Conservation (phyloP, 2,113 vertebrate species). For the Hipposideros armiger region DNA sequence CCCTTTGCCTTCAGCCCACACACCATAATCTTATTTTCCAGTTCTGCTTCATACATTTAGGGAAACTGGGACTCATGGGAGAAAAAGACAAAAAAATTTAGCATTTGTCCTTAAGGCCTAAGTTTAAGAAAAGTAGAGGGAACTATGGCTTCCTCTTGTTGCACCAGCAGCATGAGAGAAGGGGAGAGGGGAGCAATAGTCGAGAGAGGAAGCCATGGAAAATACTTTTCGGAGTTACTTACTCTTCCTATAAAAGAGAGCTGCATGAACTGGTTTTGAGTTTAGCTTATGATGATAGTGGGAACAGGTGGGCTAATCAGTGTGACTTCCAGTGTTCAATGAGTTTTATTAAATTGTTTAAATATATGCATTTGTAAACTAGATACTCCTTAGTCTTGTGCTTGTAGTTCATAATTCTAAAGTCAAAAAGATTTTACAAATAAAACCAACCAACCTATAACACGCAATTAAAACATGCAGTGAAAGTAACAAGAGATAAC, state of each 20-base stretch:
- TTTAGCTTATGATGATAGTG: background rate
- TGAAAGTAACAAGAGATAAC: background rate
- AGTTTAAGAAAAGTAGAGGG: background rate
- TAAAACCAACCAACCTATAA: background rate
- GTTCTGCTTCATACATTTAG: background rate
- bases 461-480: background rate
- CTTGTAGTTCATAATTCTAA: background rate
- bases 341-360: background rate
- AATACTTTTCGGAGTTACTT: background rate
- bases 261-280: background rate
- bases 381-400: background rate
- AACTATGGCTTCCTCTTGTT: background rate
- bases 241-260: background rate
- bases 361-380: background rate
- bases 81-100: background rate
- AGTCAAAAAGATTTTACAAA: background rate
- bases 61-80: background rate
- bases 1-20: background rate
- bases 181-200: background rate
- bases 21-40: background rate
- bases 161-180: background rate
- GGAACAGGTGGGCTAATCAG: background rate
- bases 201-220: background rate
- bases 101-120: background rate
- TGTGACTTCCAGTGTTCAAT: background rate